Evolutionary conservation across 2,888 invertebrate genomes (phyloP).

Genomic region (Dione vanillae): DNA sequence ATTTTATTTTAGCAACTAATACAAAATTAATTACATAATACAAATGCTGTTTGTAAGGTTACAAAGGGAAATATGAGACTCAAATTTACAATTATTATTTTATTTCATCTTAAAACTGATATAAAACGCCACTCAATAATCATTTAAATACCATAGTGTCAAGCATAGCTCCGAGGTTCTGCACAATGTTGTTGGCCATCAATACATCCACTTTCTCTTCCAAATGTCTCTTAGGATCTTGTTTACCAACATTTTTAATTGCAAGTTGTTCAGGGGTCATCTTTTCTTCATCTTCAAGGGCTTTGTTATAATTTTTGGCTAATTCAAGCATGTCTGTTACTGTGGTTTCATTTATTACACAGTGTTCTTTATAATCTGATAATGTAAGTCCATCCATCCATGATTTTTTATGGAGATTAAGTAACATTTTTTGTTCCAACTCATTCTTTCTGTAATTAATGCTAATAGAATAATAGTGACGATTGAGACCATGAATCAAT

Average conservation of each 20-base stretch:
- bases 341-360: constrained; percentile 95
- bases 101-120: constrained; percentile 48
- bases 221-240: constrained; percentile 99
- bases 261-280: constrained; percentile 99
- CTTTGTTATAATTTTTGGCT: constrained; percentile 98
- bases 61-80: constrained; percentile 56
- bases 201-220: constrained; percentile 98
- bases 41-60: constrained; percentile 43
- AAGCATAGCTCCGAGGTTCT: constrained; percentile 98
- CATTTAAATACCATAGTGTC: constrained; percentile 87
- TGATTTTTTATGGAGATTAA: constrained; percentile 99
- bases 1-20: constrained; percentile 58
- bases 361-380: constrained; percentile 96
- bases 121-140: constrained; percentile 58
- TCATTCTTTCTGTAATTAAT: constrained; percentile 99
- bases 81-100: constrained; percentile 38
- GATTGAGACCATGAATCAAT: constrained; percentile 98
- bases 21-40: constrained; percentile 51
- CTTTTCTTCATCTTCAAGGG: constrained; percentile 99
- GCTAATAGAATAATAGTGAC: constrained; percentile 99
- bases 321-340: constrained; percentile 98
- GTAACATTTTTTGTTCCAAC: constrained; percentile 99
- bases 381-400: constrained; percentile 98
- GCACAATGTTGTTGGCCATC: constrained; percentile 99
- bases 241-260: constrained; percentile 99